A percentile compares a stretch with the other conserved stretches of the same genome.
Conservation (phyloP, 2,113 vertebrate species). For the Casuarius casuarius region DNA sequence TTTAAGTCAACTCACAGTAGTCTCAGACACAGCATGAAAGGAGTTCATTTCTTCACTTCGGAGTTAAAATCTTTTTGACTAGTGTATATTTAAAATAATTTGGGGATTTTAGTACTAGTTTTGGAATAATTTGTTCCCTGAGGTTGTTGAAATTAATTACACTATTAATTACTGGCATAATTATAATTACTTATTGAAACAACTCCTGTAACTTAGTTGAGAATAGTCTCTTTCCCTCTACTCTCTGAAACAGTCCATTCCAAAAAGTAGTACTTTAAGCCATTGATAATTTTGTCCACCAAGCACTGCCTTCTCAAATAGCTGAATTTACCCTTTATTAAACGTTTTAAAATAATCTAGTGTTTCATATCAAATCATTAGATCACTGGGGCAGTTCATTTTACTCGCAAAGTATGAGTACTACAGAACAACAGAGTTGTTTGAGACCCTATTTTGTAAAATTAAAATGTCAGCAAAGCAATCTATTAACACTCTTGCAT, state of each 20-base stretch:
- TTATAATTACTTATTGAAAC: conserved; percentile 25
- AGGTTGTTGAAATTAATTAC: conserved; percentile 32
- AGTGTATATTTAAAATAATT: not conserved
- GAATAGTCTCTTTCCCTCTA: not conserved
- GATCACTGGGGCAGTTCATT: conserved; percentile 18
- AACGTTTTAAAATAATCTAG: conserved; percentile 6
- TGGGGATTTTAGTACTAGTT: not conserved
- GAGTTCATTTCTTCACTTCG: not conserved
- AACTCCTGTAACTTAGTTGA: not conserved
- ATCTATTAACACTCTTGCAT: conserved; percentile 37
- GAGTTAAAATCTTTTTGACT: not conserved
- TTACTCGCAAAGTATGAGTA: conserved; percentile 25
- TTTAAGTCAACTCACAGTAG: not conserved
- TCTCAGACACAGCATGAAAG: not conserved
- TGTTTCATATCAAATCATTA: conserved; percentile 44
- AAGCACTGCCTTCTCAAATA: not conserved
- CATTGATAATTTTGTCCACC: not conserved
- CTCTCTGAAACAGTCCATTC: not conserved
- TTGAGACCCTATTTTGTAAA: conserved; percentile 35
- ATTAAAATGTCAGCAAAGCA: conserved; percentile 37
- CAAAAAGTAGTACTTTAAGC: not conserved
- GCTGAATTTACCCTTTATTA: conserved; percentile 11
- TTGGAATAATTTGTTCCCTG: not conserved
- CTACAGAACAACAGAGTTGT: not conserved
- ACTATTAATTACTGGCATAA: conserved; percentile 41